These are phyloP conservation scores for Megalopta genalis DNA, from an alignment of 1,140 invertebrate species.

Conservation along the genomic window DNA sequence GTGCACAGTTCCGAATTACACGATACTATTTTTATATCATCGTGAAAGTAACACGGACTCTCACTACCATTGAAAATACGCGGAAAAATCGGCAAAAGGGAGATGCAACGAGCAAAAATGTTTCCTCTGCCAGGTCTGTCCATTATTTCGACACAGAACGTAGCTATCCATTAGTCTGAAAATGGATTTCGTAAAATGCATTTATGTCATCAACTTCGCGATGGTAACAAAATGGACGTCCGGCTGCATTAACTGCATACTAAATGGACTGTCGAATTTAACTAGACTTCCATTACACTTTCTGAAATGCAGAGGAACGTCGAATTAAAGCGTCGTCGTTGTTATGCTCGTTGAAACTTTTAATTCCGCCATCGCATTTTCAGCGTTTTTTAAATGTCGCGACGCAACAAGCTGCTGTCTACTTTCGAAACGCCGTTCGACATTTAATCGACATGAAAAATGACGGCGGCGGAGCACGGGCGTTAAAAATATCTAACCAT, in stretches of 20 bases:
- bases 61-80: neutral
- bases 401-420: too few relatives aligned
- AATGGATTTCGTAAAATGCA: constrained; percentile 56
- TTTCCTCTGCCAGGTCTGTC: constrained; percentile 17
- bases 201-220: constrained; percentile 38
- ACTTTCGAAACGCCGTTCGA: too few relatives aligned
- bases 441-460: too few relatives aligned
- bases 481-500: too few relatives aligned
- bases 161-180: constrained; percentile 51
- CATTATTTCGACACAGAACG: constrained; percentile 42
- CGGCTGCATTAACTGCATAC: constrained; percentile 1
- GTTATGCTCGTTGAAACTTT: neutral
- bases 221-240: constrained; percentile 37
- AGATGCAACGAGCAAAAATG: constrained; percentile 32
- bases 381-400: too few relatives aligned
- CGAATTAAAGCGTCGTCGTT: neutral
- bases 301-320: neutral
- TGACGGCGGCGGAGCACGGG: too few relatives aligned
- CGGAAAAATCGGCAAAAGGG: constrained; percentile 35
- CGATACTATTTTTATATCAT: constrained; percentile 12
- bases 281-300: neutral
- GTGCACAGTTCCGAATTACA: neutral
- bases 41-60: neutral
- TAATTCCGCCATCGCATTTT: too few relatives aligned
- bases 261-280: constrained; percentile 32